Evolutionary conservation across 2,113 vertebrate genomes (phyloP).

Genomic region (Garra rufa): DNA sequence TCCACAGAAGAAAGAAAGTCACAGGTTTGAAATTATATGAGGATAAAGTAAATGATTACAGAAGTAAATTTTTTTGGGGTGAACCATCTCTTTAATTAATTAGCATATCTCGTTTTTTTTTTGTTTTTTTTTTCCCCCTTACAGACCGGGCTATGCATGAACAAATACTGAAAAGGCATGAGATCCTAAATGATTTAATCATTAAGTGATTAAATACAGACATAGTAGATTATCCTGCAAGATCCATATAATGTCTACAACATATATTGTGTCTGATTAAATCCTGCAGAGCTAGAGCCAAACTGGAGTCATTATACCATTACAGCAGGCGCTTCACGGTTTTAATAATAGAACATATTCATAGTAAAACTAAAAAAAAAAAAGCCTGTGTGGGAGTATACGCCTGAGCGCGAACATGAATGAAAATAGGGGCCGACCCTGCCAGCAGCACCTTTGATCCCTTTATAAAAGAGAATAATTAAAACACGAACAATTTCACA

Average conservation of each 20-base stretch:
- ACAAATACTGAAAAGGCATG: constrained; percentile 3
- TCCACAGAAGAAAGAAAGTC: not conserved
- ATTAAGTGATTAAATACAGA: constrained; percentile 29
- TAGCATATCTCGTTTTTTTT: not conserved
- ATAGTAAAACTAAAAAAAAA: constrained; percentile 53
- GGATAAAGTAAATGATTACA: not conserved
- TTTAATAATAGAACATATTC: constrained; percentile 59
- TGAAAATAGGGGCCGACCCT: constrained; percentile 70
- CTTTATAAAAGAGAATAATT: constrained; percentile 83
- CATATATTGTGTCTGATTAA: constrained; percentile 29
- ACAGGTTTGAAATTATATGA: not conserved
- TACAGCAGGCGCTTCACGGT: constrained; percentile 42
- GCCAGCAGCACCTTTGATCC: constrained; percentile 78
- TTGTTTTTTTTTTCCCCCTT: not conserved
- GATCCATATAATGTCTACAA: not conserved
- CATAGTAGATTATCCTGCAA: not conserved
- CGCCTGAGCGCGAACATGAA: constrained; percentile 58
- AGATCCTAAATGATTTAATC: constrained; percentile 27
- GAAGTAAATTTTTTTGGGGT: not conserved
- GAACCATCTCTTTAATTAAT: not conserved
- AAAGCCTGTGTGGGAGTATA: constrained; percentile 31
- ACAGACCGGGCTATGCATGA: not conserved
- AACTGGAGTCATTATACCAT: constrained; percentile 51
- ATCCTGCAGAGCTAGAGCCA: constrained; percentile 36
- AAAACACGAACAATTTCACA: constrained; percentile 77